phyloP scores from a whole-genome alignment of 2,888 invertebrate genomes.

The Zaprionus lineosus region DNA sequence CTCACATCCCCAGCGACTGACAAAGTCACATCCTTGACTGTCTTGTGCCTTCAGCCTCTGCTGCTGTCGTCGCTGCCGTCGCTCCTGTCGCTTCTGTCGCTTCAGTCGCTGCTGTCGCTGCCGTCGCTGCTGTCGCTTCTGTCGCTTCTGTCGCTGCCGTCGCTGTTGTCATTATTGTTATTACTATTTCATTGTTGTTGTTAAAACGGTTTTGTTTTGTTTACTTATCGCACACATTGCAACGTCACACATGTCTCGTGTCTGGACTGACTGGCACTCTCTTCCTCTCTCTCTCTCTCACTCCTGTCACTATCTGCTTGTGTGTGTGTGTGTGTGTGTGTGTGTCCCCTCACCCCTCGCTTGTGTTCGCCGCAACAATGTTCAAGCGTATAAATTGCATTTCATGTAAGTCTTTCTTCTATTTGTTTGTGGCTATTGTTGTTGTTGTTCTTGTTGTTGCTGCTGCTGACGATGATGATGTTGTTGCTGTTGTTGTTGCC shows the following conservation, averaged over 20 bases:
- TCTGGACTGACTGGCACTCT: too few relatives aligned
- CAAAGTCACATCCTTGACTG: slow-evolving; percentile 42
- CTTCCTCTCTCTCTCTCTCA: slow-evolving; percentile 19
- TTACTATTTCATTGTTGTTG: slow-evolving; percentile 34
- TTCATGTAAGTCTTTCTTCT: slow-evolving; percentile 22
- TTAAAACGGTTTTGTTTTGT: slow-evolving; percentile 27
- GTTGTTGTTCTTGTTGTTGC: neutral
- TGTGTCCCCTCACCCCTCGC: slow-evolving; percentile 2
- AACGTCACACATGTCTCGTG: slow-evolving; percentile 53
- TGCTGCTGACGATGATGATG: too few relatives aligned
- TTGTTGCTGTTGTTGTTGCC: slow-evolving; percentile 14
- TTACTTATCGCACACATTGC: slow-evolving; percentile 59
- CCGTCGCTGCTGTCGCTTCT: slow-evolving; percentile 8
- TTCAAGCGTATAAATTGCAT: slow-evolving; percentile 57
- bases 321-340: slow-evolving; percentile 6
- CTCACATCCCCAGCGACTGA: slow-evolving; percentile 26
- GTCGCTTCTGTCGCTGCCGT: slow-evolving; percentile 37
- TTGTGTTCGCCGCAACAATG: slow-evolving; percentile 30
- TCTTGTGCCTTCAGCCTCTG: slow-evolving; percentile 36
- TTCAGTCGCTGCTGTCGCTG: slow-evolving; percentile 49
- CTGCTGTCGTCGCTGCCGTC: slow-evolving; percentile 10
- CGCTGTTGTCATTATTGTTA: slow-evolving; percentile 57
- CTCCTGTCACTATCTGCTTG: slow-evolving; percentile 16
- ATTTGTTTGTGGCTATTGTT: slow-evolving; percentile 16
- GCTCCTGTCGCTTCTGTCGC: slow-evolving; percentile 24